Evolutionary conservation across 2,113 vertebrate species (phyloP).

Genomic region (Rhabdornis inornatus): DNA sequence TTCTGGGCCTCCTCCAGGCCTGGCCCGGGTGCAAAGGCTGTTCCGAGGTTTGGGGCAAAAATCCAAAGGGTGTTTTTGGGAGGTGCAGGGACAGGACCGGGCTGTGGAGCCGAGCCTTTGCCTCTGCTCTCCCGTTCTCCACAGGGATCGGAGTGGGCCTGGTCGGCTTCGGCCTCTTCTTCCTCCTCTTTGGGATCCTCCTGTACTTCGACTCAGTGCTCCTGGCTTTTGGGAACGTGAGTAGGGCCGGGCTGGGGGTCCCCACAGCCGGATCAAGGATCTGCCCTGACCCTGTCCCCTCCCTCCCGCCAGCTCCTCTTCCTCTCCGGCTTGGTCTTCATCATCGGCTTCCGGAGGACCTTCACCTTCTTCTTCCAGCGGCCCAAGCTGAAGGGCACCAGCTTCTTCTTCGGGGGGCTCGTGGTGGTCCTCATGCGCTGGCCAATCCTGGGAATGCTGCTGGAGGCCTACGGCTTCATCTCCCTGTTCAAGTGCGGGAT

Average conservation of each 20-base stretch:
- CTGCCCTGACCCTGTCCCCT: background rate
- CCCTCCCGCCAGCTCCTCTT: constrained; percentile 79
- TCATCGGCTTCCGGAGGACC: constrained; percentile 83
- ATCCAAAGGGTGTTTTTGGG: background rate
- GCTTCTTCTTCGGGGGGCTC: constrained; percentile 87
- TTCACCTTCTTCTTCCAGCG: constrained; percentile 87
- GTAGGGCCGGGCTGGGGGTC: background rate
- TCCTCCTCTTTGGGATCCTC: constrained; percentile 86
- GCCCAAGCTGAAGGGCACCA: constrained; percentile 82
- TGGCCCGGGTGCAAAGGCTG: background rate
- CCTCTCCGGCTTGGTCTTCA: constrained; percentile 80
- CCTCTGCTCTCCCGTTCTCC: background rate
- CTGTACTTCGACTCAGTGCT: constrained; percentile 91
- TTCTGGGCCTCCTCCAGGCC: background rate
- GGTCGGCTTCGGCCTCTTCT: constrained; percentile 86
- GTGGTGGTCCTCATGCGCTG: constrained; percentile 81
- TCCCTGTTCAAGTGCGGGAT: constrained; percentile 80
- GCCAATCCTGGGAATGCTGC: constrained; percentile 85
- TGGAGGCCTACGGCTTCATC: constrained; percentile 86
- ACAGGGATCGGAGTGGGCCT: constrained; percentile 86
- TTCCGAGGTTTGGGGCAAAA: background rate
- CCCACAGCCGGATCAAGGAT: rapidly evolving
- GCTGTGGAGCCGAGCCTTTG: rapidly evolving
- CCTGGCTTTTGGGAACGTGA: constrained; percentile 92
- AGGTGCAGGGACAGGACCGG: background rate